Conservation (phyloP, 2,888 invertebrate genomes). For the Drosophila nigricruria region DNA sequence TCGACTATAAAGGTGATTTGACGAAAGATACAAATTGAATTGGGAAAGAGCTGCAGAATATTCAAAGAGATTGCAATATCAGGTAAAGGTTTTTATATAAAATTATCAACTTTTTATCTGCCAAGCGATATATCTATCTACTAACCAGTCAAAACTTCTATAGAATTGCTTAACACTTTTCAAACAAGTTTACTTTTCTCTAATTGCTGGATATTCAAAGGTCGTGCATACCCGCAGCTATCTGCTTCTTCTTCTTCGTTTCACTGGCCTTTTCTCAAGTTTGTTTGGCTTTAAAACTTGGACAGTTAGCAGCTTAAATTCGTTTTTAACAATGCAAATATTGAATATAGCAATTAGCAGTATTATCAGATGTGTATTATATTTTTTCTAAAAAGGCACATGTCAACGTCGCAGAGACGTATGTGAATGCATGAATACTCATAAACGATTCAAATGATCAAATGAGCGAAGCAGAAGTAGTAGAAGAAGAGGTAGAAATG, state of each 20-base stretch:
- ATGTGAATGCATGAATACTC: constrained; percentile 23
- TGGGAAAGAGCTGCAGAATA: not conserved
- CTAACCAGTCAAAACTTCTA: too few relatives aligned
- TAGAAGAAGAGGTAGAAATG: not conserved
- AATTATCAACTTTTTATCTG: too few relatives aligned
- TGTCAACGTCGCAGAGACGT: constrained; percentile 65
- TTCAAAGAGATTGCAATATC: not conserved
- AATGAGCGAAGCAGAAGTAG: not conserved
- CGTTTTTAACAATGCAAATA: constrained; percentile 72
- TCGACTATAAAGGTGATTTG: not conserved
- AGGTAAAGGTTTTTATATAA: not conserved
- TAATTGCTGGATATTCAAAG: not conserved
- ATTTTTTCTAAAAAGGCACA: constrained; percentile 50
- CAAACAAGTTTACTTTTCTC: not conserved
- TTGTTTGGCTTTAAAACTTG: constrained; percentile 35
- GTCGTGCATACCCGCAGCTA: not conserved
- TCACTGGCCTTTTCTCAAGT: constrained; percentile 25
- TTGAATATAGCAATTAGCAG: constrained; percentile 69
- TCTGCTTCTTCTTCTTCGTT: not conserved
- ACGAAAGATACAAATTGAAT: not conserved
- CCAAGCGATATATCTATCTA: too few relatives aligned
- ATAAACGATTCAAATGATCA: constrained; percentile 19
- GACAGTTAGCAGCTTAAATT: constrained; percentile 69
- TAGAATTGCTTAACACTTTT: too few relatives aligned
- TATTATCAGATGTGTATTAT: constrained; percentile 68